Conservation (phyloP, 2,888 invertebrate genomes). For the Tetramorium bicarinatum region DNA sequence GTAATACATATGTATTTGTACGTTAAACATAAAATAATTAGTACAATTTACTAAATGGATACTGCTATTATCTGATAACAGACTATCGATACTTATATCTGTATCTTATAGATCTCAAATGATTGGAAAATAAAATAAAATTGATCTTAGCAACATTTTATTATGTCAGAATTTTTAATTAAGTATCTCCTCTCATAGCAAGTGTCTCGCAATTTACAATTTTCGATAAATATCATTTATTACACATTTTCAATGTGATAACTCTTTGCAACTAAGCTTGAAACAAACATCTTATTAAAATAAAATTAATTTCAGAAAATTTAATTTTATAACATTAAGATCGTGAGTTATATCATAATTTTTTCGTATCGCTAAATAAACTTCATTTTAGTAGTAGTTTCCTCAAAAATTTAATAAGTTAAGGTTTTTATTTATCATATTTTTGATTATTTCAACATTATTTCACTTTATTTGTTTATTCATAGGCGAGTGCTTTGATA, state of each 20-base stretch:
- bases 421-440: neutral
- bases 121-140: conserved; percentile 6
- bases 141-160: neutral
- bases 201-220: neutral
- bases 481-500: neutral
- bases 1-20: neutral
- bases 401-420: neutral
- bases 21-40: neutral
- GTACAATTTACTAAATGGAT: neutral
- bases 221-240: neutral
- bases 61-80: conserved; percentile 15
- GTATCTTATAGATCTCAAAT: conserved; percentile 9
- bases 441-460: neutral
- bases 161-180: neutral
- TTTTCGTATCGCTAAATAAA: neutral
- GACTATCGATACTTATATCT: conserved; percentile 8
- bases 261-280: neutral
- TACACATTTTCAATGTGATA: neutral
- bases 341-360: neutral
- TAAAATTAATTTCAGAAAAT: neutral
- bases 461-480: neutral
- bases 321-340: neutral
- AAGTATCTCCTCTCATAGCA: neutral
- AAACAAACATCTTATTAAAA: neutral
- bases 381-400: neutral